A percentile compares a stretch with the other conserved stretches of the same genome.
Conservation (phyloP, 2,888 invertebrate species). For the Amphimallon solstitiale region DNA sequence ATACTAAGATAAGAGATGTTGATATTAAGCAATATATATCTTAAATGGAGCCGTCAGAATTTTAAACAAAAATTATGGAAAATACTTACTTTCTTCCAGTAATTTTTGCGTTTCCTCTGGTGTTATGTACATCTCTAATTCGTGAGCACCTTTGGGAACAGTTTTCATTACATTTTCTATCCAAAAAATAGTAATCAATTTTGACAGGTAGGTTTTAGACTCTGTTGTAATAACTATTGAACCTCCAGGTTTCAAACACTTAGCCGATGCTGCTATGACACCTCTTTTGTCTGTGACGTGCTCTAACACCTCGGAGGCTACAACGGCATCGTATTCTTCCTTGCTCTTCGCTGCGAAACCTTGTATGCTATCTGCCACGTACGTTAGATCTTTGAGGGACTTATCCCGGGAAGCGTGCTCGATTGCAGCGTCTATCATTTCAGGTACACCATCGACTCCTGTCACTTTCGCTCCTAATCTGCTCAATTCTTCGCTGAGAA, state of each 20-base stretch:
- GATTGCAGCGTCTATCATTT: slow-evolving; percentile 73
- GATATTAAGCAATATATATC: neutral
- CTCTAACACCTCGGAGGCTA: slow-evolving; percentile 76
- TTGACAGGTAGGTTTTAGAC: slow-evolving; percentile 65
- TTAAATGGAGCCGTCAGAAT: neutral
- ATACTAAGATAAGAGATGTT: neutral
- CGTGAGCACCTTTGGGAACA: slow-evolving; percentile 14
- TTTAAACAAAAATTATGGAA: no score
- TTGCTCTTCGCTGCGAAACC: slow-evolving; percentile 53
- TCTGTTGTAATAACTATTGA: slow-evolving; percentile 62
- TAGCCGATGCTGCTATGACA: slow-evolving; percentile 64
- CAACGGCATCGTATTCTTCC: slow-evolving; percentile 69
- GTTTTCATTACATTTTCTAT: slow-evolving; percentile 10
- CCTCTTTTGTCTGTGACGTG: slow-evolving; percentile 68
- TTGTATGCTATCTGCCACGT: slow-evolving; percentile 67
- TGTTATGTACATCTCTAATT: slow-evolving; percentile 18
- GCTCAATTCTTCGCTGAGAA: slow-evolving; percentile 65
- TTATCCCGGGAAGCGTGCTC: slow-evolving; percentile 64
- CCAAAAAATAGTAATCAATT: slow-evolving; percentile 47
- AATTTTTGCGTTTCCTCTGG: slow-evolving; percentile 22
- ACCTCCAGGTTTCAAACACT: slow-evolving; percentile 59
- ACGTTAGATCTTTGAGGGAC: slow-evolving; percentile 58
- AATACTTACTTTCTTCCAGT: slow-evolving; percentile 20
- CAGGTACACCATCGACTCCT: slow-evolving; percentile 79
- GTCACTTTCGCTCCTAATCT: slow-evolving; percentile 79